Evolutionary conservation across 1,140 invertebrate genomes (phyloP), one percentile per base, ranked within the genome.

Genomic region (Cyphomyrmex costatus): DNA sequence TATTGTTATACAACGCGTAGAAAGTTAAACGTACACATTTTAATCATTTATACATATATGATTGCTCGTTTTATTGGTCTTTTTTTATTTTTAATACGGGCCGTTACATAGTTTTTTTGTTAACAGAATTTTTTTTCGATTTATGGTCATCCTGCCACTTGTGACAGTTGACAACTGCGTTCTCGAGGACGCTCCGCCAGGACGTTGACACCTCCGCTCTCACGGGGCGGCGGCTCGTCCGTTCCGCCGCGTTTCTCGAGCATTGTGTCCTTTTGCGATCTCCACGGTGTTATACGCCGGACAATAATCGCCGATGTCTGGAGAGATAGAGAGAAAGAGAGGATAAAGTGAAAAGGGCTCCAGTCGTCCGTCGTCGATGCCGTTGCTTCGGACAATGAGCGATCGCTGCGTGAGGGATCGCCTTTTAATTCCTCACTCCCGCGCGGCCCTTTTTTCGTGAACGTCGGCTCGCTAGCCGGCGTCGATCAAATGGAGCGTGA

Each of bases 401-500:
- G 77, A 80, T 77, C 58, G 30, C 21, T 76, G 58, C 56, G 85
- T 74, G 86, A 85, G 70, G 79, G 87, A 90, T 89, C 89, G 77
- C 60, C 88, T 92, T 93, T 92, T 92, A 91, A 93, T 92, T 89
- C 87, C 80, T 74, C 21, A 58, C 86, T 82, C 71, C 70, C 83
- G 71, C 85, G 74, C 85, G 83, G 63, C 49, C 77, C 74, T 86
- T 79, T 87, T 91, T 86, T 83, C 61, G 56, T 87, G 61, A 73
- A 73, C 46, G 74, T 33, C 65, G 49, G 66, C 8, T 71, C 79
- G 33, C 83, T 42, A 56, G 36, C 85, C 88, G 87, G 88, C 86
- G 86, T 88, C 88, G 87, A 66, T 89, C 66, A 92, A 93, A 91
- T 93, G 92, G 92, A 92, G 90, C 91, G 87, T 87, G 88, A 93